Conservation (phyloP, 2,888 invertebrate species). For the Phlogophora meticulosa region DNA sequence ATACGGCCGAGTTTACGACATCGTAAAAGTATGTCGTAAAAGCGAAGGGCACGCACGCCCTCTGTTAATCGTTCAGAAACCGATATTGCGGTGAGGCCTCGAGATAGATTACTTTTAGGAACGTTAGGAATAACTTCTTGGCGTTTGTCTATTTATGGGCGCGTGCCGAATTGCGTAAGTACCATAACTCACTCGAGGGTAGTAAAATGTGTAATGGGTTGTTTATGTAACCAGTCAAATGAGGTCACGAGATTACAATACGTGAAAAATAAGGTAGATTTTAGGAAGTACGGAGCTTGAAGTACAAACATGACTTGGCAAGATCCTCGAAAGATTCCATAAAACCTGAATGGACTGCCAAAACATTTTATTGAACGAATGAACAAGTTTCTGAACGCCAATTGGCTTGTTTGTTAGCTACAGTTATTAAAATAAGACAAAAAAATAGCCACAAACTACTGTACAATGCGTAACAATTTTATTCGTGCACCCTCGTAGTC, state of each 20-base stretch:
- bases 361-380: slow-evolving; percentile 35
- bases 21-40: slow-evolving; percentile 91
- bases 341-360: slow-evolving; percentile 32
- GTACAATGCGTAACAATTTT: slow-evolving; percentile 84
- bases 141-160: slow-evolving; percentile 88
- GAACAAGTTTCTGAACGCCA: slow-evolving; percentile 42
- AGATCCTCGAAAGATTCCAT: slow-evolving; percentile 25
- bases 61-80: slow-evolving; percentile 91
- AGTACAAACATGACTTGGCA: slow-evolving; percentile 59
- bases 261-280: slow-evolving; percentile 66
- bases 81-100: slow-evolving; percentile 90
- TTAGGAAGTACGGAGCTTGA: slow-evolving; percentile 46
- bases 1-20: slow-evolving; percentile 88
- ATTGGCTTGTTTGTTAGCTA: slow-evolving; percentile 42
- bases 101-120: slow-evolving; percentile 89
- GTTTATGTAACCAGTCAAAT: slow-evolving; percentile 71
- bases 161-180: slow-evolving; percentile 78
- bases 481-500: slow-evolving; percentile 86
- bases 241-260: slow-evolving; percentile 65
- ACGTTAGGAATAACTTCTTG: slow-evolving; percentile 87
- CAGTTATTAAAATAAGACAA: slow-evolving; percentile 62
- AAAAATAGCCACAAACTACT: slow-evolving; percentile 70
- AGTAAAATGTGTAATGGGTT: slow-evolving; percentile 70
- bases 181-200: slow-evolving; percentile 70
- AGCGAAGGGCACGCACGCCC: slow-evolving; percentile 90